phyloP scores from a whole-genome alignment of 2,797 vertebrate species.

The Okamejei kenojei region DNA sequence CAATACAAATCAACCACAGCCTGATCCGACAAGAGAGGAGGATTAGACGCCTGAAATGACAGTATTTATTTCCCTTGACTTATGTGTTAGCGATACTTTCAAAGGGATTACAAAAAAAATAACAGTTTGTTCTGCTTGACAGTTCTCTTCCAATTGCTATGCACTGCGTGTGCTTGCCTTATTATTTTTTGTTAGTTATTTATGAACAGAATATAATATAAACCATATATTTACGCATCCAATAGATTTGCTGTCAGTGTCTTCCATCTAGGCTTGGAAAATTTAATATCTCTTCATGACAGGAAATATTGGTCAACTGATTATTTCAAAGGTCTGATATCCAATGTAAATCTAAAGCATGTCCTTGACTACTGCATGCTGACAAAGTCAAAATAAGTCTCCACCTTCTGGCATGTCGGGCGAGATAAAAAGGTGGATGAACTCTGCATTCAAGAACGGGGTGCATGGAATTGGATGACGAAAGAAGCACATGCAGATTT shows the following conservation, averaged over 20 bases:
- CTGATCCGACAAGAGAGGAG: conserved; percentile 57
- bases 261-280: conserved; percentile 43
- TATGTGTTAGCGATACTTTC: conserved; percentile 51
- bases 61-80: conserved; percentile 53
- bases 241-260: conserved; percentile 37
- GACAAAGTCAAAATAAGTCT: conserved; percentile 43
- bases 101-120: conserved; percentile 58
- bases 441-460: conserved; percentile 44
- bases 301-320: conserved; percentile 52
- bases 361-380: conserved; percentile 41
- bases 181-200: conserved; percentile 44
- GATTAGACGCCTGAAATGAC: conserved; percentile 62
- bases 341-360: conserved; percentile 49
- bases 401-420: conserved; percentile 39
- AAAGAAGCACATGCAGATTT: conserved; percentile 48
- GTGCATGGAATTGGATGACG: conserved; percentile 48
- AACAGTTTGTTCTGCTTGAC: conserved; percentile 50
- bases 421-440: conserved; percentile 44
- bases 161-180: conserved; percentile 43
- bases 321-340: conserved; percentile 52
- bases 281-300: conserved; percentile 50
- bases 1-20: conserved; percentile 60
- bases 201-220: conserved; percentile 45
- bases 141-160: conserved; percentile 42
- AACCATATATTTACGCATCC: conserved; percentile 38